phyloP scores from a whole-genome alignment of 2,797 vertebrate genomes.

The Champsocephalus esox region DNA sequence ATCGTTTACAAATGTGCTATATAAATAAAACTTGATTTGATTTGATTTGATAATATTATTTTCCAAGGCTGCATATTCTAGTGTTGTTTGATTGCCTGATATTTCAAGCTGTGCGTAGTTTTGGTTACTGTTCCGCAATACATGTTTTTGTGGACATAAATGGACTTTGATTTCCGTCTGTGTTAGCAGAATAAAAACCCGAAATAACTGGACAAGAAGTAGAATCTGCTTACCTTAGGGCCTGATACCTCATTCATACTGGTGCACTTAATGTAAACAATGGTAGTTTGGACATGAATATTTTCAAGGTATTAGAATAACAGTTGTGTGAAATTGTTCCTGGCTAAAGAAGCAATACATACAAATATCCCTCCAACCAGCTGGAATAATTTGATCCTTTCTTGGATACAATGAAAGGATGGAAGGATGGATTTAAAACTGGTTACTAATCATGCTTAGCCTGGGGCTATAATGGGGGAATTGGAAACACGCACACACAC shows the following conservation, averaged over 20 bases:
- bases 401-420: background rate
- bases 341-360: background rate
- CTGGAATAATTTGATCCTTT: background rate
- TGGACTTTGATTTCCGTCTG: background rate
- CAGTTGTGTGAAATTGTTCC: background rate
- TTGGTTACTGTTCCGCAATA: background rate
- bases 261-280: background rate
- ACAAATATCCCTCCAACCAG: background rate
- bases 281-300: background rate
- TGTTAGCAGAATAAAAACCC: background rate
- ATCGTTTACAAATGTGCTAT: too few relatives aligned
- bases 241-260: background rate
- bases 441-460: background rate
- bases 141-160: background rate
- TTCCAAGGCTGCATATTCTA: background rate
- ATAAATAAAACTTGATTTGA: too few relatives aligned
- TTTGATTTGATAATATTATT: background rate
- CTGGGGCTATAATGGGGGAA: background rate
- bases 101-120: background rate
- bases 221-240: background rate
- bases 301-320: background rate
- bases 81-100: background rate
- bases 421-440: slow-evolving; percentile 1
- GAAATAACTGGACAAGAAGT: background rate
- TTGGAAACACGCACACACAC: background rate